Conservation (phyloP, 2,797 vertebrate species). For the Pygocentrus nattereri region DNA sequence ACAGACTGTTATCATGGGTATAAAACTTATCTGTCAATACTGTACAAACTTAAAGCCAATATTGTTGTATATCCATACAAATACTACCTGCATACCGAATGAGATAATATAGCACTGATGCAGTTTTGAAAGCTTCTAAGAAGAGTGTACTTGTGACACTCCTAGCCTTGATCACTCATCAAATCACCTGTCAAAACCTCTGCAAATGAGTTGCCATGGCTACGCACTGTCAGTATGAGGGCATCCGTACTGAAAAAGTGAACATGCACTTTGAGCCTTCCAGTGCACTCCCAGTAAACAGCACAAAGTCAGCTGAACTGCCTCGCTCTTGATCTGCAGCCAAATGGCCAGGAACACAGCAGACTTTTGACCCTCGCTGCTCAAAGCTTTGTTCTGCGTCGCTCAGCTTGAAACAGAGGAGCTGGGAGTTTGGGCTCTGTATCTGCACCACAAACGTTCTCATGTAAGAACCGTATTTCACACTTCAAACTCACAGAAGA, state of each 20-base stretch:
- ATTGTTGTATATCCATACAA: no score
- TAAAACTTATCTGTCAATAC: no score
- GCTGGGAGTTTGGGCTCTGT: slow-evolving; percentile 30
- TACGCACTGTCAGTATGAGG: neutral
- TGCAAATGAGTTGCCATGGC: neutral
- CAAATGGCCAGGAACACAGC: slow-evolving; percentile 44
- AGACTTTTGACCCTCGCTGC: slow-evolving; percentile 56
- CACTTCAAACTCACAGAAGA: slow-evolving; percentile 5
- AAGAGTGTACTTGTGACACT: neutral
- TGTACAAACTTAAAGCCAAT: no score
- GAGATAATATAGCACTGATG: no score
- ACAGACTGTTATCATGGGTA: no score
- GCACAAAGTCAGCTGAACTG: slow-evolving; percentile 40
- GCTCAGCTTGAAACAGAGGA: slow-evolving; percentile 1
- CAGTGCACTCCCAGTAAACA: slow-evolving; percentile 33
- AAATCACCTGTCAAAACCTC: neutral
- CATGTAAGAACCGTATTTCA: slow-evolving; percentile 17
- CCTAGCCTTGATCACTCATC: neutral
- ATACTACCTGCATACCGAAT: no score
- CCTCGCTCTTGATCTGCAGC: slow-evolving; percentile 44
- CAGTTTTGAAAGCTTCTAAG: no score
- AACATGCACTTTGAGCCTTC: slow-evolving; percentile 48
- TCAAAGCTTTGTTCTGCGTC: slow-evolving; percentile 13
- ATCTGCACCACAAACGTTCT: slow-evolving; percentile 21
- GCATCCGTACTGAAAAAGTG: slow-evolving; percentile 8